phyloP scores from a whole-genome alignment of 2,888 invertebrate species.

The Magallana nippona region DNA sequence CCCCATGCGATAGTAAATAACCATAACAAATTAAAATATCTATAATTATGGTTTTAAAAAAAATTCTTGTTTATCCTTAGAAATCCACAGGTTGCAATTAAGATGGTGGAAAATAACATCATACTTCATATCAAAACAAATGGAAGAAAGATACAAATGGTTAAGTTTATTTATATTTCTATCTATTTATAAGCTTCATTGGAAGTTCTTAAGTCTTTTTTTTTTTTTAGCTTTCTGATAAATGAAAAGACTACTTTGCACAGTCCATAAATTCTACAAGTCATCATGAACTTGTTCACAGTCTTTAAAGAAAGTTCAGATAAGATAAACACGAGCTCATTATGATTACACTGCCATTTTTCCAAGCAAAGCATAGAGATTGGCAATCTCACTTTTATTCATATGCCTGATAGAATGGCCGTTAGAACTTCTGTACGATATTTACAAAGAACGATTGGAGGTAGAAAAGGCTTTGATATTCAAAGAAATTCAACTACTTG shows the following conservation, averaged over 20 bases:
- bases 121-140: too few relatives aligned
- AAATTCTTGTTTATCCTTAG: too few relatives aligned
- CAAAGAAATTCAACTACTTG: neutral
- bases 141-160: too few relatives aligned
- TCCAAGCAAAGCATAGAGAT: constrained; percentile 5
- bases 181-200: too few relatives aligned
- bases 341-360: neutral
- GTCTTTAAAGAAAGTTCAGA: constrained; percentile 10
- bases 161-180: too few relatives aligned
- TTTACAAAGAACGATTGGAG: neutral
- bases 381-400: constrained; percentile 29
- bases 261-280: constrained; percentile 7
- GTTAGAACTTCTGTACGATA: constrained; percentile 20
- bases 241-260: neutral
- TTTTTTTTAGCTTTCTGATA: too few relatives aligned
- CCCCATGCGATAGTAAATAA: too few relatives aligned
- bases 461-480: constrained; percentile 21
- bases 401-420: constrained; percentile 6
- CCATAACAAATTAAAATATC: too few relatives aligned
- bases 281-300: constrained; percentile 30
- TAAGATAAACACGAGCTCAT: neutral
- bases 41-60: too few relatives aligned
- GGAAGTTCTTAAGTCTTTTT: too few relatives aligned
- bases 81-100: too few relatives aligned
- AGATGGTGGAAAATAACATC: too few relatives aligned